Conservation (phyloP, 2,113 vertebrate species). For the Panurus biarmicus region DNA sequence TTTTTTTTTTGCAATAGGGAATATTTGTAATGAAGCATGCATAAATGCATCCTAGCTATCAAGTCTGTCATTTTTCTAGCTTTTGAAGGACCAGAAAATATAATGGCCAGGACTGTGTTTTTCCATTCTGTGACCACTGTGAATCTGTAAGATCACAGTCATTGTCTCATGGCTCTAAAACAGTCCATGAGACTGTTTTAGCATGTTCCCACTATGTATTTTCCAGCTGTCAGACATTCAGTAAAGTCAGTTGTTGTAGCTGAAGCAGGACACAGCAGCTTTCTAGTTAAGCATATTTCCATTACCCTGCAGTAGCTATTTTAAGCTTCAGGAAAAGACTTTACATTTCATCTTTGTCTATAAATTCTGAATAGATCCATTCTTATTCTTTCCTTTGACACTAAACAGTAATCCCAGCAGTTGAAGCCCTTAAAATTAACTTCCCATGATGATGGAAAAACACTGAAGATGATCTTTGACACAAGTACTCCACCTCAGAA, state of each 20-base stretch:
- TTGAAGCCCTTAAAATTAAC: background rate
- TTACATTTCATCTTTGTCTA: background rate
- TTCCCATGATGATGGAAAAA: background rate
- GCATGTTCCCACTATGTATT: background rate
- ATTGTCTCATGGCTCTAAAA: background rate
- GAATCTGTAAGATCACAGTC: background rate
- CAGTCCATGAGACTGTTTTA: background rate
- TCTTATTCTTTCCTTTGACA: background rate
- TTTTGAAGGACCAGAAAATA: background rate
- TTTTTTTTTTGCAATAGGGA: background rate
- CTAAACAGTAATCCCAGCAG: background rate
- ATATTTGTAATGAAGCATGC: background rate
- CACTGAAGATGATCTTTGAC: background rate
- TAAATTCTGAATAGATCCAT: background rate
- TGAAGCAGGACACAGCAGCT: background rate
- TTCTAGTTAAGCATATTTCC: background rate
- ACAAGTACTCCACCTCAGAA: background rate
- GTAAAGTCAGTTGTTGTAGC: background rate
- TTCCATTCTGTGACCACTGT: background rate
- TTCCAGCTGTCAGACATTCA: background rate
- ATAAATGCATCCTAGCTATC: background rate
- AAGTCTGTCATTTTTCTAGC: background rate
- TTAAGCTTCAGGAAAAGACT: background rate
- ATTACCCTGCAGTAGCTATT: background rate
- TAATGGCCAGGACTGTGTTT: background rate